phyloP scores from a whole-genome alignment of 1,140 invertebrate species.

The Phthorimaea operculella region DNA sequence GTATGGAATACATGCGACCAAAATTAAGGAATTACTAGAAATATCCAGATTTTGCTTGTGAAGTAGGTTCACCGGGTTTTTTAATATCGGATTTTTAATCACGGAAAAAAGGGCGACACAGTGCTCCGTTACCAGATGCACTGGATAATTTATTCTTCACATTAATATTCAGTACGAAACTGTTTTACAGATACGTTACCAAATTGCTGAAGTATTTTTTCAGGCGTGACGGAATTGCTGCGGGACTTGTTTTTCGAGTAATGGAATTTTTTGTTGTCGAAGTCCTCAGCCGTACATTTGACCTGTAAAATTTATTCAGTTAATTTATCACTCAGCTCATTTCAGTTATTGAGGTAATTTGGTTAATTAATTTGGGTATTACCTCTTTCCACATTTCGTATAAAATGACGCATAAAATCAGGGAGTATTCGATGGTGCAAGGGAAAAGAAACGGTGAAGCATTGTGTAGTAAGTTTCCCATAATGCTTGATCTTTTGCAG shows the following conservation, averaged over 20 bases:
- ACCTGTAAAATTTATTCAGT: conserved; percentile 31
- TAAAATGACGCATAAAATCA: conserved; percentile 85
- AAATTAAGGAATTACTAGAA: too few relatives aligned
- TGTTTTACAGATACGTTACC: conserved; percentile 26
- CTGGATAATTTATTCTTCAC: too few relatives aligned
- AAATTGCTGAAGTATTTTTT: conserved; percentile 62
- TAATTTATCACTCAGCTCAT: not conserved
- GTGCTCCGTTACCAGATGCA: too few relatives aligned
- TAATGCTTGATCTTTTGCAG: conserved; percentile 69
- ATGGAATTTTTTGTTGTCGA: conserved; percentile 54
- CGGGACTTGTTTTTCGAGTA: conserved; percentile 46
- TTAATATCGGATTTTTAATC: too few relatives aligned
- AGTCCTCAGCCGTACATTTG: conserved; percentile 60
- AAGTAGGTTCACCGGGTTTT: too few relatives aligned
- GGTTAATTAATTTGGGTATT: not conserved
- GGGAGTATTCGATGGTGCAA: conserved; percentile 89
- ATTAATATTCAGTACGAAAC: too few relatives aligned
- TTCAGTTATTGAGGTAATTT: not conserved
- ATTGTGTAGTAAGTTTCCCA: conserved; percentile 79
- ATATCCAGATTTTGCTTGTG: too few relatives aligned
- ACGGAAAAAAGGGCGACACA: too few relatives aligned
- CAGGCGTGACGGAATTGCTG: conserved; percentile 59
- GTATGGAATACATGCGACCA: too few relatives aligned
- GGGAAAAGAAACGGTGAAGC: conserved; percentile 89
- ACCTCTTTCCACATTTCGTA: conserved; percentile 87